A percentile compares a stretch with the other conserved stretches of the same genome.
These are phyloP conservation scores for Enteromius thamalakanensis DNA, from an alignment of 2,797 vertebrate genomes.

Conservation along the genomic window DNA sequence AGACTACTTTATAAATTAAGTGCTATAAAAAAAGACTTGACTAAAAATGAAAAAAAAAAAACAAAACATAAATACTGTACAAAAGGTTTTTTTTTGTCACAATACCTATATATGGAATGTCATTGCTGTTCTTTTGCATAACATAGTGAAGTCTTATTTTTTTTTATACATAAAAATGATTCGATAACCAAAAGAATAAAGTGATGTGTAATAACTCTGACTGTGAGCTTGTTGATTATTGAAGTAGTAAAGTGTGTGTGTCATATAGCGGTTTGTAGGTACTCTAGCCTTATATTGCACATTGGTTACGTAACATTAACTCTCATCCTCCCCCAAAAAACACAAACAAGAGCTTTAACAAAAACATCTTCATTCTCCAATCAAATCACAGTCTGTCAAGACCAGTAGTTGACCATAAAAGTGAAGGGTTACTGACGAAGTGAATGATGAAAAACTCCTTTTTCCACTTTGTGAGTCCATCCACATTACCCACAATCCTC, in stretches of 20 bases:
- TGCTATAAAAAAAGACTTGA: slow-evolving; percentile 78
- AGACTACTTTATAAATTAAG: slow-evolving; percentile 84
- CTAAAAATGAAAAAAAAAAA: slow-evolving; percentile 59
- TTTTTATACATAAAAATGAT: slow-evolving; percentile 64
- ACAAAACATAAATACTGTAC: slow-evolving; percentile 94
- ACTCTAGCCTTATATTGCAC: slow-evolving; percentile 74
- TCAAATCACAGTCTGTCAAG: slow-evolving; percentile 57
- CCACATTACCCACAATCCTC: slow-evolving; percentile 21
- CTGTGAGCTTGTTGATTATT: slow-evolving; percentile 51
- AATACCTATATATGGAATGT: slow-evolving; percentile 59
- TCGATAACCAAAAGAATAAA: slow-evolving; percentile 53
- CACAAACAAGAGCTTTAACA: slow-evolving; percentile 38
- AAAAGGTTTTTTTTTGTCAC: slow-evolving; percentile 69
- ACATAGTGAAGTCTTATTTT: slow-evolving; percentile 54
- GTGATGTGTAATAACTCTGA: slow-evolving; percentile 60
- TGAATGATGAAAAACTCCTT: background rate
- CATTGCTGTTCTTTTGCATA: slow-evolving; percentile 61
- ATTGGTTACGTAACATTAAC: slow-evolving; percentile 62
- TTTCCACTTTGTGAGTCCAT: background rate
- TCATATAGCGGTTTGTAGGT: slow-evolving; percentile 59
- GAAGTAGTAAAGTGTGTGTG: slow-evolving; percentile 34
- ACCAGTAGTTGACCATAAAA: slow-evolving; percentile 59
- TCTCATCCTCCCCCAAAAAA: slow-evolving; percentile 39
- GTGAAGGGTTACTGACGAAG: background rate
- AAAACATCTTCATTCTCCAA: slow-evolving; percentile 56